Conservation (phyloP, 2,888 invertebrate genomes). For the Drosophila helvetica region DNA sequence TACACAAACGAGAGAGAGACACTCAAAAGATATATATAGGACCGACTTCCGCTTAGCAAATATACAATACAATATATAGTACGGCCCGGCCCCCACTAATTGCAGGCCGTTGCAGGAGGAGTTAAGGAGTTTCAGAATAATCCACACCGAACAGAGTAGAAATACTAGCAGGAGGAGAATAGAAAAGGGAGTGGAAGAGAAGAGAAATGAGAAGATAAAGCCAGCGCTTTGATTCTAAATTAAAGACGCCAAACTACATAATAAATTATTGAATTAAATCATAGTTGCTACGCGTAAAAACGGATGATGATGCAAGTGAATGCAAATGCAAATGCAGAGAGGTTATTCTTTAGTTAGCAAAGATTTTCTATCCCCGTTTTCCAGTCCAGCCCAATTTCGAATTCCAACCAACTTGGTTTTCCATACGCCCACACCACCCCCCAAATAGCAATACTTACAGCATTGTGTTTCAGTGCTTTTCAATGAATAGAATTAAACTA, state of each 20-base stretch:
- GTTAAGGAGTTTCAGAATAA: slow-evolving; percentile 30
- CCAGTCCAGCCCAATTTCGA: slow-evolving; percentile 2
- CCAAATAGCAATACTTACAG: slow-evolving; percentile 28
- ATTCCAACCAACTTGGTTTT: slow-evolving; percentile 22
- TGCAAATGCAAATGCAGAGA: not conserved
- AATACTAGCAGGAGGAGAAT: slow-evolving; percentile 30
- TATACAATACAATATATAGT: slow-evolving; percentile 46
- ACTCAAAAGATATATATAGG: slow-evolving; percentile 44
- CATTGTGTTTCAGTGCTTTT: slow-evolving; percentile 24
- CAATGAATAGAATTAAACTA: slow-evolving; percentile 24
- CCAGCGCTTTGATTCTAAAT: slow-evolving; percentile 71
- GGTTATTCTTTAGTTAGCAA: slow-evolving; percentile 70
- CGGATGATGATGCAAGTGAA: slow-evolving; percentile 2
- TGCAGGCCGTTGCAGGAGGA: slow-evolving; percentile 43
- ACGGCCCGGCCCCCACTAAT: slow-evolving; percentile 49
- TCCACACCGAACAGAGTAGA: slow-evolving; percentile 5
- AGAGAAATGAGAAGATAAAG: slow-evolving; percentile 27
- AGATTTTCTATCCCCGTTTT: slow-evolving; percentile 49
- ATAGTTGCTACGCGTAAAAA: slow-evolving; percentile 40
- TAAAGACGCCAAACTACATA: slow-evolving; percentile 57
- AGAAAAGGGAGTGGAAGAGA: slow-evolving; percentile 27
- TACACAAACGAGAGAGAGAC: slow-evolving; percentile 12
- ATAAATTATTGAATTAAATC: slow-evolving; percentile 41
- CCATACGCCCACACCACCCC: not conserved
- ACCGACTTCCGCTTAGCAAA: slow-evolving; percentile 73